These are phyloP conservation scores for Ecliptopera silaceata DNA, from an alignment of 2,888 invertebrate species.

Conservation along the genomic window DNA sequence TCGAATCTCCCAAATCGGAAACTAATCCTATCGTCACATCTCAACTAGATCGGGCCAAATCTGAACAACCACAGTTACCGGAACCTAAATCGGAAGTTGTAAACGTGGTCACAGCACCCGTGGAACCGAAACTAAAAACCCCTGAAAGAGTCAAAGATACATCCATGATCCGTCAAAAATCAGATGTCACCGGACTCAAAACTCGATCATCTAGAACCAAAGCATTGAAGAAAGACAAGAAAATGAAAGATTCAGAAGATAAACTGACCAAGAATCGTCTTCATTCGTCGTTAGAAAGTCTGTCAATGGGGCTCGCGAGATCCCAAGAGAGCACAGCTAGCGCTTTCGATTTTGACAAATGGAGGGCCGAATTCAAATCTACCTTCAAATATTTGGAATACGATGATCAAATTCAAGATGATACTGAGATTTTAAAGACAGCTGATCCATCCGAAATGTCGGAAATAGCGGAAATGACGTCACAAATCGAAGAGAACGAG, in stretches of 20 bases:
- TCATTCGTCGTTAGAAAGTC: slow-evolving; percentile 74
- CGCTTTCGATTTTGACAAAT: slow-evolving; percentile 73
- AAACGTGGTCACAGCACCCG: slow-evolving; percentile 27
- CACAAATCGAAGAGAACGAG: slow-evolving; percentile 80
- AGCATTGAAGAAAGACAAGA: slow-evolving; percentile 64
- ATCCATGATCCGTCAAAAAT: slow-evolving; percentile 82
- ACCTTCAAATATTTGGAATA: slow-evolving; percentile 73
- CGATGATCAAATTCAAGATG: slow-evolving; percentile 68
- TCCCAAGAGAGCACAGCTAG: slow-evolving; percentile 74
- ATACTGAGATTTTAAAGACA: slow-evolving; percentile 68
- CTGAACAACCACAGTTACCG: slow-evolving; percentile 63
- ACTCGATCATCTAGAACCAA: slow-evolving; percentile 66
- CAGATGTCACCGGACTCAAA: slow-evolving; percentile 84
- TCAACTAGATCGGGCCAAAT: slow-evolving; percentile 67
- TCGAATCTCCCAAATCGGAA: slow-evolving; percentile 77
- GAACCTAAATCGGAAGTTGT: neutral
- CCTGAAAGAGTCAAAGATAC: slow-evolving; percentile 52
- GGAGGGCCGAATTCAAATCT: slow-evolving; percentile 71
- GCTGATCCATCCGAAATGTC: slow-evolving; percentile 78
- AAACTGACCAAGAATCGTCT: slow-evolving; percentile 65
- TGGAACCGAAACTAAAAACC: slow-evolving; percentile 24
- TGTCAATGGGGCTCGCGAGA: slow-evolving; percentile 67
- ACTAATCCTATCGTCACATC: slow-evolving; percentile 51
- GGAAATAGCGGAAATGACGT: slow-evolving; percentile 79
- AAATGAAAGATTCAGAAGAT: slow-evolving; percentile 56